phyloP scores from a whole-genome alignment of 2,113 vertebrate species.

The Silurus meridionalis region DNA sequence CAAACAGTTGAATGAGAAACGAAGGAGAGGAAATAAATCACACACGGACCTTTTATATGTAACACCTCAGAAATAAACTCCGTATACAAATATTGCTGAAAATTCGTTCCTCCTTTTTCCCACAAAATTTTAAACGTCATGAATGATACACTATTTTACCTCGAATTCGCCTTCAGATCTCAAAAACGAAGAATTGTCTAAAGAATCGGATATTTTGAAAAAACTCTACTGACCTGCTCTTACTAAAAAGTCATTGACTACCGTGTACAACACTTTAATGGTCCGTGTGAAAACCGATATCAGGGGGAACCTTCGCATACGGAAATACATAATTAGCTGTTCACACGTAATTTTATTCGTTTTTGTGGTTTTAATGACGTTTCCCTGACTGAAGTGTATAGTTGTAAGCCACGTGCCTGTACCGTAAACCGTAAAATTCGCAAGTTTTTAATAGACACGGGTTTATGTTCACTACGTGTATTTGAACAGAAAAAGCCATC shows the following conservation, averaged over 20 bases:
- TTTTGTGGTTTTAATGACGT: not conserved
- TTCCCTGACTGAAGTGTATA: not conserved
- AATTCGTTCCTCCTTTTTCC: not conserved
- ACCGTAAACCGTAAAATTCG: not conserved
- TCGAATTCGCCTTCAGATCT: too few species aligned
- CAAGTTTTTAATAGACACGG: not conserved
- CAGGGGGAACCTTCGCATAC: constrained; percentile 39
- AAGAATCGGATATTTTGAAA: not conserved
- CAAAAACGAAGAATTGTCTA: not conserved
- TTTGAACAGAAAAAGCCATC: not conserved
- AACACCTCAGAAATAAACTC: not conserved
- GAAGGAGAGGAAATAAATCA: not conserved
- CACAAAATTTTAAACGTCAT: too few species aligned
- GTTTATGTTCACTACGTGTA: too few species aligned
- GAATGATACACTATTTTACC: not conserved
- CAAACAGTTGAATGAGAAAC: not conserved
- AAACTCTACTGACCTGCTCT: constrained; percentile 31
- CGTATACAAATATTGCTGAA: not conserved
- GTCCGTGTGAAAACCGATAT: constrained; percentile 62
- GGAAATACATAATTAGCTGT: not conserved
- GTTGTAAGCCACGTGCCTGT: too few species aligned
- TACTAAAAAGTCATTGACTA: constrained; percentile 41
- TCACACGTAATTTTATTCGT: not conserved
- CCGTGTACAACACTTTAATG: constrained; percentile 50
- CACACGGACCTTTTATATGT: not conserved